Evolutionary conservation across 1,140 invertebrate genomes (phyloP), one percentile per base, ranked within the genome.

Genomic region (Penaeus chinensis): DNA sequence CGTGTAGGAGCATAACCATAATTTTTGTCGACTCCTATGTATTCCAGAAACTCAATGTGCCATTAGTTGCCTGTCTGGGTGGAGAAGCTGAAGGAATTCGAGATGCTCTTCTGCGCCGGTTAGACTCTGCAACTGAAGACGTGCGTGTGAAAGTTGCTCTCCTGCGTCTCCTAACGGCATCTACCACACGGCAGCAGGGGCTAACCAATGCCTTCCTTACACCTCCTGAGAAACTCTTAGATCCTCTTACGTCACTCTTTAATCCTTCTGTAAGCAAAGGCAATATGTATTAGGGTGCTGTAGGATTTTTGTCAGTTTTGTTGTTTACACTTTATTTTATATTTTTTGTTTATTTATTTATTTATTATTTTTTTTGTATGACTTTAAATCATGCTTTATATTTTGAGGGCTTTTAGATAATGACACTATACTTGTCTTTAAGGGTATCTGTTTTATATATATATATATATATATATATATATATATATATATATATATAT

Each of bases 141-240:
- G 82, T 89, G 20, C 47, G 89, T 20, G 89, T 90, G 92, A 94
- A 96, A 92, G 95, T 95, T 24, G 86, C 86, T 27, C 71, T 87
- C 60, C 61, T 87, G 7, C 80, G 86, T 16, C 86, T 87, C 54
- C 74, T 87, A 27, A 87, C 80, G 16, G 80, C 86, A 37, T 82
- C 86, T 37, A 87, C 86, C 54, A 87, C 80, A 2, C 66, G 71
- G 16, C 86, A 87, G 86, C 86, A 87, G 54, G 86, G 86, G 20
- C 86, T 87, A 27, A 87, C 86, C 65, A 87, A 87, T 60, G 86
- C 86, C 69, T 87, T 87, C 71, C 86, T 87, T 22, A 87, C 86
- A 24, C 86, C 86, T 0, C 86, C 86, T n/a, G 79, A 87, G 65
- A 87, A 87, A 42, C 80, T 87, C 22, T 69, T 87, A 22, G 71